Percentiles rank a stretch among this genome's conserved stretches.
phyloP scores from a whole-genome alignment of 2,113 vertebrate species.

The Terrapene triunguis region DNA sequence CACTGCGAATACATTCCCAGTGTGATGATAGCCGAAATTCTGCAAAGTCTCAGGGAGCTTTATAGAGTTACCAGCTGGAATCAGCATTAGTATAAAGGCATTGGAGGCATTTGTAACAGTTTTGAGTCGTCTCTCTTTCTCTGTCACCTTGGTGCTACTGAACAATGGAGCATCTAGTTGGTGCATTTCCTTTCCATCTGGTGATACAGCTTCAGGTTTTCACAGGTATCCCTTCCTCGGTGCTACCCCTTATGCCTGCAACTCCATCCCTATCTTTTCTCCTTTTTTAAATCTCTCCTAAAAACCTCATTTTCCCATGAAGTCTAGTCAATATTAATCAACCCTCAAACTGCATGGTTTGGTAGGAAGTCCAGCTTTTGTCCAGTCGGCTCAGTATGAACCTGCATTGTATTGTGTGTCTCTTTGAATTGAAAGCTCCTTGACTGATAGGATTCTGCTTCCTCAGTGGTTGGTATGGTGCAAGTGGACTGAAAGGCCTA shows the following conservation, averaged over 20 bases:
- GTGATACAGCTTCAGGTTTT: too few relatives aligned
- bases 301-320: too few relatives aligned
- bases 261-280: too few relatives aligned
- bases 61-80: background rate
- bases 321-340: too few relatives aligned
- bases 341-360: background rate
- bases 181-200: too few relatives aligned
- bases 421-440: background rate
- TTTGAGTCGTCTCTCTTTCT: background rate
- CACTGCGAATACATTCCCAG: background rate
- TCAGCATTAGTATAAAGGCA: background rate
- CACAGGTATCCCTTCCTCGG: too few relatives aligned
- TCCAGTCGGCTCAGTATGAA: background rate
- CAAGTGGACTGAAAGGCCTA: background rate
- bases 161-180: too few relatives aligned
- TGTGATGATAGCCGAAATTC: background rate
- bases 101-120: background rate
- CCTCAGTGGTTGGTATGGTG: background rate
- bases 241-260: too few relatives aligned
- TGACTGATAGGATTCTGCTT: background rate
- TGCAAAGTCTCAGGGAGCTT: background rate
- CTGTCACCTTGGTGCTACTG: too few relatives aligned
- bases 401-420: background rate
- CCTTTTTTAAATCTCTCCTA: too few relatives aligned
- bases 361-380: background rate